A percentile compares a stretch with the other conserved stretches of the same genome.
Conservation (phyloP, 2,888 invertebrate species). For the Macrophya annulata region DNA sequence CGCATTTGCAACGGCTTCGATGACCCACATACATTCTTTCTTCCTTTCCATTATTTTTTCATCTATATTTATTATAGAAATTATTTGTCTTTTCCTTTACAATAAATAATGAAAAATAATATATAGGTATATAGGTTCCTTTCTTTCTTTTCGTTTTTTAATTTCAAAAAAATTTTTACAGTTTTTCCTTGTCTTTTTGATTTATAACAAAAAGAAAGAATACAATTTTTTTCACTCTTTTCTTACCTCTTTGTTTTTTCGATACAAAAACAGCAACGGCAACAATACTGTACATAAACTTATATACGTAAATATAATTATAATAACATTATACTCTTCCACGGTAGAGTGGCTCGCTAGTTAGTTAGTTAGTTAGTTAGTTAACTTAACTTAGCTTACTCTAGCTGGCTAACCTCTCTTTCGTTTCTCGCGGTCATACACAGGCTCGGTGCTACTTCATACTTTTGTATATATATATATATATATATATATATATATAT, state of each 20-base stretch:
- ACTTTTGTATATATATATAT: slow-evolving; percentile 71
- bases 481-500: background rate
- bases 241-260: background rate
- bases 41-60: background rate
- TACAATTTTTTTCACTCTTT: background rate
- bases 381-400: background rate
- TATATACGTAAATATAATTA: background rate
- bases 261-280: background rate
- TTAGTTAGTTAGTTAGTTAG: background rate
- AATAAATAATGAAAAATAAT: background rate
- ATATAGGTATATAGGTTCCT: slow-evolving; percentile 39
- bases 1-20: slow-evolving; percentile 78
- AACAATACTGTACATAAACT: background rate
- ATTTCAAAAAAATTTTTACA: slow-evolving; percentile 83
- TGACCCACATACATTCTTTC: slow-evolving; percentile 75
- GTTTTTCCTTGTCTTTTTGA: background rate
- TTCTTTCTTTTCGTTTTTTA: slow-evolving; percentile 64
- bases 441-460: background rate
- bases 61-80: background rate
- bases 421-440: slow-evolving; percentile 10
- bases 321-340: background rate
- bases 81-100: background rate
- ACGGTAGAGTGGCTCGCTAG: background rate
- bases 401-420: background rate
- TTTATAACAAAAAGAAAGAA: too few relatives aligned